Conservation (phyloP, 2,797 vertebrate genomes). For the Cirrhinus mrigala region DNA sequence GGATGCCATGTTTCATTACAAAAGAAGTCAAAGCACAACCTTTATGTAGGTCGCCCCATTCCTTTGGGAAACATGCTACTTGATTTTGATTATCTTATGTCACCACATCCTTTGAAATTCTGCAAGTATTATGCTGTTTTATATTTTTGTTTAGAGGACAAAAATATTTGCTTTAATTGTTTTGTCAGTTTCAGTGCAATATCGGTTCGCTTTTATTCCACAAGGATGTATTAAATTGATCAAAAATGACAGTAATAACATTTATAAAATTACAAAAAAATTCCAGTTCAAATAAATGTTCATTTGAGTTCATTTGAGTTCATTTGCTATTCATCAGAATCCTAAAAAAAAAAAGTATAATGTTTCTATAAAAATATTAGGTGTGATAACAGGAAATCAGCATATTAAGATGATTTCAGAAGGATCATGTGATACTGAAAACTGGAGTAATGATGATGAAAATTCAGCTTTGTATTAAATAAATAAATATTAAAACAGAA, state of each 20-base stretch:
- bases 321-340: background rate
- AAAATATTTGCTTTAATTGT: too few species aligned
- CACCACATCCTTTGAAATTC: background rate
- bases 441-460: background rate
- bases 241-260: too few species aligned
- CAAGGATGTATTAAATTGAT: too few species aligned
- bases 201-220: background rate
- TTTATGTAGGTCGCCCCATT: background rate
- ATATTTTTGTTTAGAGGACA: background rate
- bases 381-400: background rate
- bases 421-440: background rate
- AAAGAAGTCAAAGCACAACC: constrained; percentile 58
- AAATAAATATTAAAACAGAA: background rate
- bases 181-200: background rate
- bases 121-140: background rate
- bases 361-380: background rate
- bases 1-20: constrained; percentile 51
- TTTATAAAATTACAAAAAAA: background rate
- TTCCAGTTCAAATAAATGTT: background rate
- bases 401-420: background rate
- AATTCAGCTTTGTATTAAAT: background rate
- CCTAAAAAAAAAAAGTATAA: background rate
- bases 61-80: background rate
- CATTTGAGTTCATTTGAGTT: background rate
- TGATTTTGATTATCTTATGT: background rate